These are phyloP conservation scores for Drosophila guanche DNA, from an alignment of 1,140 invertebrate genomes.

Conservation along the genomic window DNA sequence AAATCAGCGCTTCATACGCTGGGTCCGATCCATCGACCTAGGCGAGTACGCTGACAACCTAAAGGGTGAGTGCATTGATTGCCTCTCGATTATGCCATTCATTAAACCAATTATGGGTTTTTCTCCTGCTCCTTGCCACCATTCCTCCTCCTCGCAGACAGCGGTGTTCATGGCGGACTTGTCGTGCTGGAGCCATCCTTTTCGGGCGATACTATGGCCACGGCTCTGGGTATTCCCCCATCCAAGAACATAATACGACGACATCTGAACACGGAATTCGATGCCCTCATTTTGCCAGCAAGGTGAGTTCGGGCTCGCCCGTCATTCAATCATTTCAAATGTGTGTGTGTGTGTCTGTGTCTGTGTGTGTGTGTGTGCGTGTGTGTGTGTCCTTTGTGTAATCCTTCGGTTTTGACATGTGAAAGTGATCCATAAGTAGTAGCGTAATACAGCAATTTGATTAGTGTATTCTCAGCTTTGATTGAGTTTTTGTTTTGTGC, in stretches of 20 bases:
- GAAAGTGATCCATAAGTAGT: conserved; percentile 58
- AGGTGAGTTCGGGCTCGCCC: conserved; percentile 87
- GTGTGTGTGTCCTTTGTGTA: conserved; percentile 37
- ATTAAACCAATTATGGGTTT: conserved; percentile 24
- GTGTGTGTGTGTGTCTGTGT: conserved; percentile 21
- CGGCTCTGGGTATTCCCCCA: conserved; percentile 95
- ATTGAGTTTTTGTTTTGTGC: conserved; percentile 44
- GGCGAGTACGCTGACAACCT: conserved; percentile 96
- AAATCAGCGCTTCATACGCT: conserved; percentile 95
- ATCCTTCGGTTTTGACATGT: conserved; percentile 43
- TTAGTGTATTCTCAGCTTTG: conserved; percentile 57
- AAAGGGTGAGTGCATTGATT: conserved; percentile 87
- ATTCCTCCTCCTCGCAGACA: conserved; percentile 86
- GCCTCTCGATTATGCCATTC: conserved; percentile 36
- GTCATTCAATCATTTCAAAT: conserved; percentile 8
- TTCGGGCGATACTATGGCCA: conserved; percentile 96
- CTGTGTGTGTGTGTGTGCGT: conserved; percentile 13
- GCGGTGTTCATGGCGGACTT: conserved; percentile 95
- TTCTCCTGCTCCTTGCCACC: neutral
- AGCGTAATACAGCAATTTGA: conserved; percentile 75
- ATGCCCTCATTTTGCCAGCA: conserved; percentile 94
- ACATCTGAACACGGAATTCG: conserved; percentile 94
- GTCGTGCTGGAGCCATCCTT: conserved; percentile 96
- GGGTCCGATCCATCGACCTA: conserved; percentile 96
- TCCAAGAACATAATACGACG: conserved; percentile 96